Conservation (phyloP, 2,797 vertebrate genomes). For the Remorina albescens region DNA sequence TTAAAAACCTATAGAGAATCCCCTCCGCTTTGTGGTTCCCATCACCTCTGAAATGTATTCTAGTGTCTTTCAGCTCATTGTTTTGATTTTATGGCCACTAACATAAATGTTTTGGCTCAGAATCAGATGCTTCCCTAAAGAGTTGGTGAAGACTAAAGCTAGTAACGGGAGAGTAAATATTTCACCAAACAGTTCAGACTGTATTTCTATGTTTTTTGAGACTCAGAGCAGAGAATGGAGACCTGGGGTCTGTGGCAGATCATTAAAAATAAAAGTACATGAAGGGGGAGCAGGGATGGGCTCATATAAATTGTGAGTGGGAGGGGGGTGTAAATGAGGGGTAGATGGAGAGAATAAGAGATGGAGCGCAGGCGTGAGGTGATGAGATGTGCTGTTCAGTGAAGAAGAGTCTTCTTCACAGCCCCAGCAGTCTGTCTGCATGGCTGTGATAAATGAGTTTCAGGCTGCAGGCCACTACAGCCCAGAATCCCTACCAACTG, state of each 20-base stretch:
- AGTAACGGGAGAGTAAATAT: no score
- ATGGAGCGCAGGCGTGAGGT: conserved; percentile 20
- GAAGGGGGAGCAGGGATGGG: neutral
- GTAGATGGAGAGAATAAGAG: conserved; percentile 26
- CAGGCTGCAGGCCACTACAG: conserved; percentile 30
- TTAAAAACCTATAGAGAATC: no score
- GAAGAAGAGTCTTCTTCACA: conserved; percentile 33
- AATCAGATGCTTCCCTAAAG: no score
- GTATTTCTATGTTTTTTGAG: no score
- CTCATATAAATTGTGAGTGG: neutral
- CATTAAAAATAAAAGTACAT: conserved; percentile 54
- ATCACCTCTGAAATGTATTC: no score
- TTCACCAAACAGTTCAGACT: no score
- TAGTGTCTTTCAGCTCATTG: no score
- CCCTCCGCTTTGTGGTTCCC: no score
- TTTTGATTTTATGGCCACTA: no score
- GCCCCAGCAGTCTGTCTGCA: conserved; percentile 31
- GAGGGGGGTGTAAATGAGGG: conserved; percentile 15
- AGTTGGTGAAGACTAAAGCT: no score
- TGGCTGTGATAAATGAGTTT: conserved; percentile 56
- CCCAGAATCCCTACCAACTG: conserved; percentile 18
- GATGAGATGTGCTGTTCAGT: conserved; percentile 52
- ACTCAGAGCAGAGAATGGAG: conserved; percentile 27
- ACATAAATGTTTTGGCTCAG: no score
- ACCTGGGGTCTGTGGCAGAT: conserved; percentile 44